Base-by-base conservation (phyloP, 1,140 invertebrate species). In the Probaryconus sp. region DNA sequence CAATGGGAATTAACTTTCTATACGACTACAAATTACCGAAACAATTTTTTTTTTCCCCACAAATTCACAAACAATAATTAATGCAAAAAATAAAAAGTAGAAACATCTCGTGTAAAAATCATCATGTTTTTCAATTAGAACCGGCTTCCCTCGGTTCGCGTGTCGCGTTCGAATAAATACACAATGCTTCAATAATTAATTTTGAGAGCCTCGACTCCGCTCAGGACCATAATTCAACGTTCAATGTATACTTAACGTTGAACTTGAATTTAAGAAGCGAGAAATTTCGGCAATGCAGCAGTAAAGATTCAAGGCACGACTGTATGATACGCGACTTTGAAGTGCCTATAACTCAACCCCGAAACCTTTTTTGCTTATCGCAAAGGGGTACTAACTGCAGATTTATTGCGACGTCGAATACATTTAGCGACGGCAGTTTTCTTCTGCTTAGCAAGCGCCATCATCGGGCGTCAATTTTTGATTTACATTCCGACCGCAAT, bases 331-430 rank as follows among this genome's bases (percentile, higher is more conserved):
- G 74, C 67, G 80, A 81, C 78, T 82, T 79, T 77, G 60, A 79
- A 83, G 80, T 78, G 70, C 38, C 76, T 65, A 79, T 84, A 84
- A 82, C 51, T 83, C 81, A 81, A 68, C 56, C 50, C 30, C 60
- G 48, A 64, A 77, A 50, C 61, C 78, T 71, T 82, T 83, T 83
- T 83, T 84, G 78, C 81, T 81, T 81, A 82, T 84, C 81, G 71
- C 68, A 68, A 67, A 72, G 78, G 67, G 64, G 78, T 76, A 80
- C 60, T 83, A 82, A 81, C 80, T 63, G 71, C 64, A 72, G 81
- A 84, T 83, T 83, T 84, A 84, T 81, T 73, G 77, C 80, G 65
- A 71, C 64, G 61, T 63, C 47, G 76, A 70, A 77, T 81, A 77
- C 69, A 78, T 76, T 77, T 78, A 75, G 71, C 65, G 75, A 38